Evolutionary conservation across 2,888 invertebrate species (phyloP).

Genomic region (Calliphora vomitoria): DNA sequence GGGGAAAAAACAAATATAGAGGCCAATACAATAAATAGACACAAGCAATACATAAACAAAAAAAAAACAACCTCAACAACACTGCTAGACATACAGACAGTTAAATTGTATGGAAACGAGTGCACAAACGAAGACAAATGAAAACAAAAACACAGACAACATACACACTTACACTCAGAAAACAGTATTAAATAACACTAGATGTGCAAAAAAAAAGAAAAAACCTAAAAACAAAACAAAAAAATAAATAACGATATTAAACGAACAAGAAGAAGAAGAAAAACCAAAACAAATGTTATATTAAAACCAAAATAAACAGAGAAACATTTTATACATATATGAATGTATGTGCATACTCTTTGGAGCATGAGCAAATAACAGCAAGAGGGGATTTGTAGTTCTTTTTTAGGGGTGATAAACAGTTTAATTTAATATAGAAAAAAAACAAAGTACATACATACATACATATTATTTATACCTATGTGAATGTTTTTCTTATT

Average conservation of each 20-base stretch:
- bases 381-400: too few relatives aligned
- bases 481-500: not conserved
- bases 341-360: not conserved
- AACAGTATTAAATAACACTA: conserved; percentile 67
- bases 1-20: conserved; percentile 44
- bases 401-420: conserved; percentile 50
- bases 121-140: conserved; percentile 32
- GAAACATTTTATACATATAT: not conserved
- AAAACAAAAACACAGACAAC: conserved; percentile 51
- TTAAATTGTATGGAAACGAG: conserved; percentile 66
- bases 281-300: conserved; percentile 29
- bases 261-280: conserved; percentile 17
- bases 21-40: conserved; percentile 49
- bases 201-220: conserved; percentile 44
- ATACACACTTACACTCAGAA: not conserved
- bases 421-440: conserved; percentile 44
- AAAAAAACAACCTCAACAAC: conserved; percentile 13
- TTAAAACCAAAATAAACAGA: conserved; percentile 48
- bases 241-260: conserved; percentile 17
- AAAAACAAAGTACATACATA: not conserved
- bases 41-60: conserved; percentile 11
- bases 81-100: conserved; percentile 62
- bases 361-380: not conserved
- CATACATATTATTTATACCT: not conserved
- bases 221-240: too few relatives aligned